A percentile compares a stretch with the other conserved stretches of the same genome.
These are phyloP conservation scores for Lutjanus argentimaculatus DNA, from an alignment of 2,797 vertebrate genomes.

Conservation along the genomic window DNA sequence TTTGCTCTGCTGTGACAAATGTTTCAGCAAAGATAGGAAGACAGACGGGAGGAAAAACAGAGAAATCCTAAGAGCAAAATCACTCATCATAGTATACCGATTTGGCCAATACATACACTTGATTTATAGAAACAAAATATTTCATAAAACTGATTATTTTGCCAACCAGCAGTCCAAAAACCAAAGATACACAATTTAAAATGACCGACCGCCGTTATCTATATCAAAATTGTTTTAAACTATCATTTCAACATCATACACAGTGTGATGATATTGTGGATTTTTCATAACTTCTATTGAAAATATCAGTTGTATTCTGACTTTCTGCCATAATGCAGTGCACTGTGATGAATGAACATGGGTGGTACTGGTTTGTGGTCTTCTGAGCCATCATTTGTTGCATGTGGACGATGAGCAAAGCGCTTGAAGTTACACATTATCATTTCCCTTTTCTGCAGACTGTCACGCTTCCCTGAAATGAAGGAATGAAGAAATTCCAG, in stretches of 20 bases:
- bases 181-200: background rate
- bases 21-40: background rate
- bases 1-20: conserved; percentile 7
- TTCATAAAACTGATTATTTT: background rate
- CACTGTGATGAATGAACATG: background rate
- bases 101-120: background rate
- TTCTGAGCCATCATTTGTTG: background rate
- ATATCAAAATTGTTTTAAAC: background rate
- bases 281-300: background rate
- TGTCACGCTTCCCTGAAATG: background rate
- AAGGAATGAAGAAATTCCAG: background rate
- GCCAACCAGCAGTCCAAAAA: background rate
- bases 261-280: background rate
- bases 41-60: background rate
- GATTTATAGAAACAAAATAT: too few relatives aligned
- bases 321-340: background rate
- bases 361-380: conserved; percentile 1
- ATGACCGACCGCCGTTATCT: background rate
- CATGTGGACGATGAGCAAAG: background rate
- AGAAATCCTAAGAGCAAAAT: background rate
- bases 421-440: background rate
- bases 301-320: background rate
- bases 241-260: too few relatives aligned
- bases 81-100: background rate
- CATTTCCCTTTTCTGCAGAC: background rate